Evolutionary conservation across 2,113 vertebrate genomes (phyloP).

Genomic region (chimpanzee (Pan troglodytes)): NHGRI_mPanTro3-v2.1_pri NC_072398.2:133004001-133004500

Average conservation of each 20-base stretch:
- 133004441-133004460: slow-evolving; percentile 26
- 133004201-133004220: slow-evolving; percentile 64
- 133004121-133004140: slow-evolving; percentile 28
- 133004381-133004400: slow-evolving; percentile 15
- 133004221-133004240: slow-evolving; percentile 69
- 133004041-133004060: neutral
- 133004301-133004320: slow-evolving; percentile 76
- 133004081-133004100: slow-evolving; percentile 42
- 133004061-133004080: neutral
- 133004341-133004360: slow-evolving; percentile 66
- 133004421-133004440: slow-evolving; percentile 54
- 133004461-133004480: slow-evolving; percentile 20
- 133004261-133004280: slow-evolving; percentile 77
- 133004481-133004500: slow-evolving; percentile 5
- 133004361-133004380: slow-evolving; percentile 39
- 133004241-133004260: slow-evolving; percentile 67
- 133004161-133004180: slow-evolving; percentile 31
- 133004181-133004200: neutral
- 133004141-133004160: neutral
- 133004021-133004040: neutral
- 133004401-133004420: neutral
- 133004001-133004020: neutral
- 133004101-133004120: slow-evolving; percentile 19
- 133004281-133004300: slow-evolving; percentile 76
- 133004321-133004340: slow-evolving; percentile 75